Base-by-base conservation (phyloP, 1,140 invertebrate genomes). In the Zaprionus kolodkinae region DNA sequence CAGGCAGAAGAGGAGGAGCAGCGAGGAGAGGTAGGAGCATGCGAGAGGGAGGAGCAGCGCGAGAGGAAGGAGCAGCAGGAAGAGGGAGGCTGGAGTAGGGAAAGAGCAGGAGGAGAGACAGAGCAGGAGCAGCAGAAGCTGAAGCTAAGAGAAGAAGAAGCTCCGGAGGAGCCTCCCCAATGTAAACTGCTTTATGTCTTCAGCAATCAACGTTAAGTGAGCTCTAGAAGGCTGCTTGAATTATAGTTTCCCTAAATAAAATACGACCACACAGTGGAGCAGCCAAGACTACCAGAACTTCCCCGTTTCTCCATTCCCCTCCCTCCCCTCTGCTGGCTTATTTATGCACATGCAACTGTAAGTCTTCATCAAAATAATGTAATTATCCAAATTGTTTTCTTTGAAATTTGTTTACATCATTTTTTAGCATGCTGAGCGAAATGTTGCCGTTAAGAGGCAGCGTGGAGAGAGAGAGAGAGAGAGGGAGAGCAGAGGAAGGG, bases 381-480 rank as follows among this genome's bases (percentile, higher is more conserved):
- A 90, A 88, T 88, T 88, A 88, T 89, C 81, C 78, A 88, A 89
- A 88, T 88, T 88, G 85, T 89, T 89, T 89, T 89, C 85, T 80
- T 89, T 89, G 85, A 89, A 88, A 88, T 88, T 84, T 88, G 85
- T 81, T 88, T 88, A 89, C 85, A 88, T 88, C 85, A 84, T 89
- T 88, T 68, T 45, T 64, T 80, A 36, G 62, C 38, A 69, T 50
- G 60, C 56, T 21, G 1, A 10, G 33, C 33, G 33, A 35, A 35
- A 35, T 10, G 33, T 35, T 35, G 33, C 6, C 33, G 33, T 9
- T 35, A 35, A 11, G 5, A 0, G 10, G 3, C n/a, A n/a, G n/a
- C n/a, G n/a, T n/a, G n/a, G 10, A 25, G 43, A 9, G 13, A 13
- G 2, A 12, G 11, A 55, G 15, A 12, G 10, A 25, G 43, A 9